Base-by-base conservation (phyloP, 2,113 vertebrate species). In the Nibea coibor region DNA sequence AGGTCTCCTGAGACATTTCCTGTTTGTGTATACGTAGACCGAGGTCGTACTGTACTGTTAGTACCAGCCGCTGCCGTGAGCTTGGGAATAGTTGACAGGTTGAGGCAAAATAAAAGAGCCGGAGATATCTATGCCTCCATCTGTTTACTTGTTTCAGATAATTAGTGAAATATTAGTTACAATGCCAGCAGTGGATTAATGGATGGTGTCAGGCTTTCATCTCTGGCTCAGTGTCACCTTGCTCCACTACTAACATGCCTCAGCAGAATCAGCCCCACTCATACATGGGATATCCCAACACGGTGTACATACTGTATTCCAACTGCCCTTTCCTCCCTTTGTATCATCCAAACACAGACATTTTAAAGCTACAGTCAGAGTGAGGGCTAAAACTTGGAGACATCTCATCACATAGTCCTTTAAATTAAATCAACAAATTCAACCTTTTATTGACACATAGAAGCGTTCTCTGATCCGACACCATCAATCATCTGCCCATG, bases 81-180 rank as follows among this genome's bases (percentile, higher is more conserved):
- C 66, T 74, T 42, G 4, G 42, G 65, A 65, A 70, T 70, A 66
- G 57, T 79, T 83, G 79, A 58, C 87, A 91, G 80, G 65, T 72
- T 85, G 78, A 72, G 4, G 9, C 10, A 17, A 42, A 45, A 59
- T 43, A 63, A 58, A 78, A 62, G 20, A 88, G 50, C 76, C 51
- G 26, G 31, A 19, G 75, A 83, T 71, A 31, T 67, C 59, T 31
- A 39, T 75, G 43, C 22, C 75, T 85, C 85, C 84, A 85, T 91
- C 84, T 91, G 84, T 84, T 70, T 72, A 20, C 58, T 78, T 22
- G 54, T 72, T 53, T 84, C 56, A 22, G 68, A 72, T 87, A 66
- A 87, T 85, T 82, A 48, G 80, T 57, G 20, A 82, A 87, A 88
- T 83, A 84, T 89, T 76, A 68, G 39, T 78, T 66, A 59, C 51